Evolutionary conservation across 1,140 invertebrate species (phyloP).

Genomic region (Hylyphantes graminicola): DNA sequence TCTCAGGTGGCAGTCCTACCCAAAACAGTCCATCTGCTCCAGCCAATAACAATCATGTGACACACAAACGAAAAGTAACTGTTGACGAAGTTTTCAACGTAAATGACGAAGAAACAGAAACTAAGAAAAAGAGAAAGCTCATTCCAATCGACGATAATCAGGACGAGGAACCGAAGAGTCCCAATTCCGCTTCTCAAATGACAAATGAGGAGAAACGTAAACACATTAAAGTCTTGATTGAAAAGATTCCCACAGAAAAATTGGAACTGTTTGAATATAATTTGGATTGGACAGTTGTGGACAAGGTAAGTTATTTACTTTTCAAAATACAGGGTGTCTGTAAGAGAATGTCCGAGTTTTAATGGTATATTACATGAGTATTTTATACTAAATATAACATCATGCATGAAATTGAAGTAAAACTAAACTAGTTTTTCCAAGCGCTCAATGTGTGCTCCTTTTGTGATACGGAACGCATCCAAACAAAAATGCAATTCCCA

Average conservation of each 20-base stretch:
- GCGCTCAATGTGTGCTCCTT: too few relatives aligned
- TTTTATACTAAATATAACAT: too few relatives aligned
- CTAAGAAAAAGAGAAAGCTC: slow-evolving; percentile 81
- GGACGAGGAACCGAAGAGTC: slow-evolving; percentile 28
- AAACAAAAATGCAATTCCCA: too few relatives aligned
- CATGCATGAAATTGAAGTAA: too few relatives aligned
- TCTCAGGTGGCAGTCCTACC: slow-evolving; percentile 51
- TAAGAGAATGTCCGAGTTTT: too few relatives aligned
- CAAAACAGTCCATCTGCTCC: slow-evolving; percentile 43
- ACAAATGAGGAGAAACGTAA: slow-evolving; percentile 89
- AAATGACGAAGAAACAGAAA: slow-evolving; percentile 81
- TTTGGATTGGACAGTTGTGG: slow-evolving; percentile 90
- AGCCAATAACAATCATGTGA: slow-evolving; percentile 39
- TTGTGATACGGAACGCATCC: too few relatives aligned
- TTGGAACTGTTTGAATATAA: slow-evolving; percentile 93
- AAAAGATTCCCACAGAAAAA: slow-evolving; percentile 98
- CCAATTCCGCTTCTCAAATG: slow-evolving; percentile 38
- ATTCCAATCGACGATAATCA: slow-evolving; percentile 75
- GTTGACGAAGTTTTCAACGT: slow-evolving; percentile 92
- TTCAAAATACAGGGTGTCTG: too few relatives aligned
- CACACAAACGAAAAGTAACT: slow-evolving; percentile 80
- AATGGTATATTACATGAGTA: too few relatives aligned
- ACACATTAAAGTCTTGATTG: slow-evolving; percentile 96
- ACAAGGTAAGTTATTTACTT: slow-evolving; percentile 73
- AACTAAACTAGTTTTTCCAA: too few relatives aligned